Conservation (phyloP, 2,113 vertebrate genomes). For the Mesembrinibis cayennensis region DNA sequence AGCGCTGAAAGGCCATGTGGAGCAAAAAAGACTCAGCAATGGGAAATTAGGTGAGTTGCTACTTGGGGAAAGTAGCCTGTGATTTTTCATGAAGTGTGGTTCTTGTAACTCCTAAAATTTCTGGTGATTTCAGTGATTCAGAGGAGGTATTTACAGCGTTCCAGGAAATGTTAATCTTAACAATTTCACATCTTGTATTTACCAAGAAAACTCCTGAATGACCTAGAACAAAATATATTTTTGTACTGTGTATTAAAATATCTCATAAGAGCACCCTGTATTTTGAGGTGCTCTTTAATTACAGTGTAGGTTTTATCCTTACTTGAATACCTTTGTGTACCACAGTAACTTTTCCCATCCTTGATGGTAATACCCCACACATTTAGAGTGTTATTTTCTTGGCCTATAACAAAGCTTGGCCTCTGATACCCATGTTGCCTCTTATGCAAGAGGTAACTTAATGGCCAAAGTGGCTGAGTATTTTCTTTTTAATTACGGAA, state of each 20-base stretch:
- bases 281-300: conserved; percentile 22
- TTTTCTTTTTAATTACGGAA: neutral
- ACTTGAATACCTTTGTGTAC: neutral
- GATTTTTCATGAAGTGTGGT: neutral
- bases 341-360: neutral
- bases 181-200: neutral
- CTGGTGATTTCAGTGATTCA: neutral
- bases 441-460: neutral
- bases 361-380: neutral
- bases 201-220: neutral
- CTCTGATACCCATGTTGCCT: neutral
- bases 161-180: neutral
- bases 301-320: neutral
- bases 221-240: neutral
- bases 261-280: neutral
- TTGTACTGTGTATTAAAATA: neutral
- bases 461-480: neutral
- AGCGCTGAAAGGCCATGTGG: conserved; percentile 92
- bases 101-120: neutral
- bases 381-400: neutral
- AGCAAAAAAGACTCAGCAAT: conserved; percentile 96
- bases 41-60: conserved; percentile 87
- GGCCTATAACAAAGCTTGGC: neutral
- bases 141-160: neutral
- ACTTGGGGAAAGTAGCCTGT: neutral